These are phyloP conservation scores for Huso huso DNA, from an alignment of 2,797 vertebrate species.

Conservation along the genomic window DNA sequence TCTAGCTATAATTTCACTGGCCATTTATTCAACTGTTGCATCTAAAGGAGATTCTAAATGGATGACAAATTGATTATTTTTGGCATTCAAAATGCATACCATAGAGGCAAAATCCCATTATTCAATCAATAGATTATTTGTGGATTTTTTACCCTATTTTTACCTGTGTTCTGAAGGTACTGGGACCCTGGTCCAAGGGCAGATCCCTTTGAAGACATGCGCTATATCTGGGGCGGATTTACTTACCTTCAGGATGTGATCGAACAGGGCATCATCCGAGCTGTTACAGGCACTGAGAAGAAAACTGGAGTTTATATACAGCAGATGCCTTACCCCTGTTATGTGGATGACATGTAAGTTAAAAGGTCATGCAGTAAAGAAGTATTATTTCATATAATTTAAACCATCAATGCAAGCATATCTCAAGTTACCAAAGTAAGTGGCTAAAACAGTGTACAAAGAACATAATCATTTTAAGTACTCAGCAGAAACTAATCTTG, in stretches of 20 bases:
- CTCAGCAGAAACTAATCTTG: too few species aligned
- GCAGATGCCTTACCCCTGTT: slow-evolving; percentile 96
- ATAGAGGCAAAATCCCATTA: too few species aligned
- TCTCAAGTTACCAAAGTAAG: too few species aligned
- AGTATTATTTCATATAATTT: slow-evolving; percentile 13
- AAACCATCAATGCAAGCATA: too few species aligned
- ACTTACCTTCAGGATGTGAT: slow-evolving; percentile 88
- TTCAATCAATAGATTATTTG: too few species aligned
- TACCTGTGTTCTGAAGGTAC: slow-evolving; percentile 54
- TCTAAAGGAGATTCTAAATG: too few species aligned
- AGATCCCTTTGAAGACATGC: slow-evolving; percentile 80
- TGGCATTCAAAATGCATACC: too few species aligned
- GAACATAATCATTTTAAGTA: too few species aligned
- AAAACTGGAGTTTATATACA: slow-evolving; percentile 83
- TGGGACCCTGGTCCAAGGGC: slow-evolving; percentile 88
- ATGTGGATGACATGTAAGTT: slow-evolving; percentile 85
- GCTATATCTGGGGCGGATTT: slow-evolving; percentile 91
- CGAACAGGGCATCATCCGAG: slow-evolving; percentile 76
- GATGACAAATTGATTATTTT: too few species aligned
- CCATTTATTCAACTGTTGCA: too few species aligned
- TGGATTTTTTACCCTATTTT: neutral
- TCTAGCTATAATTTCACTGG: too few species aligned
- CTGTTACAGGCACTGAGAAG: slow-evolving; percentile 61
- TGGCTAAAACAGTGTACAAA: too few species aligned
- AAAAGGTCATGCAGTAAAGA: slow-evolving; percentile 17